Conservation (phyloP, 2,797 vertebrate genomes). For the Lycodopsis pacificus region DNA sequence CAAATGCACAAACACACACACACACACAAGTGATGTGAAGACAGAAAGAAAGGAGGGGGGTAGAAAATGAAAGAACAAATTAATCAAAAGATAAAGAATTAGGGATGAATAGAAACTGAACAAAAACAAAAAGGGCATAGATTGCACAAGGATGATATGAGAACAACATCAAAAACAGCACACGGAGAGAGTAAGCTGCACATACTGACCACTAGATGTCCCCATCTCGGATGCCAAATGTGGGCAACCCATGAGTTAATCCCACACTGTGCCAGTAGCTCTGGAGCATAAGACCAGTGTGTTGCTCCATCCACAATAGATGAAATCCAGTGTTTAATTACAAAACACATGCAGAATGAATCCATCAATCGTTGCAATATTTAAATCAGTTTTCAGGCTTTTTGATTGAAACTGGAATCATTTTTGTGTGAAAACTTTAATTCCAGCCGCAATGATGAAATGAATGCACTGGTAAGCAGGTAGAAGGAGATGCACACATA, state of each 20-base stretch:
- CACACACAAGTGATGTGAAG: conserved; percentile 17
- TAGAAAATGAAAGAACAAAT: conserved; percentile 13
- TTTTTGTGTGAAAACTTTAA: conserved; percentile 20
- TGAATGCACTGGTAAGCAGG: conserved; percentile 17
- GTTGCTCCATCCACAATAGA: conserved; percentile 47
- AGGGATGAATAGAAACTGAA: conserved; percentile 10
- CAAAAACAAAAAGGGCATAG: conserved; percentile 23
- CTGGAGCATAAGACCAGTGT: conserved; percentile 52
- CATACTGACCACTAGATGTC: conserved; percentile 83
- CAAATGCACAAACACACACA: conserved; percentile 36
- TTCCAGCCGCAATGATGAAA: conserved; percentile 6
- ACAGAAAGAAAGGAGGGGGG: conserved; percentile 15
- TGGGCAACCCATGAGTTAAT: conserved; percentile 53
- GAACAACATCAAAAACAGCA: conserved; percentile 18
- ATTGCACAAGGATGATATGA: conserved; percentile 9
- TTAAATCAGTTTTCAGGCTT: conserved; percentile 52
- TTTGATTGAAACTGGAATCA: conserved; percentile 29
- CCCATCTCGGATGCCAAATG: conserved; percentile 60
- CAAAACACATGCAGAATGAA: conserved; percentile 56
- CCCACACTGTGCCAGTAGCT: conserved; percentile 54
- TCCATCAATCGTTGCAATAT: conserved; percentile 51
- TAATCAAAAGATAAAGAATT: neutral
- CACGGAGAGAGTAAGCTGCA: conserved; percentile 1
- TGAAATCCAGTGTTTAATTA: conserved; percentile 64
- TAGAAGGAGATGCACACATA: conserved; percentile 12